A percentile compares a stretch with the other conserved stretches of the same genome.
phyloP scores from a whole-genome alignment of 2,113 vertebrate species.

The Tetrax tetrax region DNA sequence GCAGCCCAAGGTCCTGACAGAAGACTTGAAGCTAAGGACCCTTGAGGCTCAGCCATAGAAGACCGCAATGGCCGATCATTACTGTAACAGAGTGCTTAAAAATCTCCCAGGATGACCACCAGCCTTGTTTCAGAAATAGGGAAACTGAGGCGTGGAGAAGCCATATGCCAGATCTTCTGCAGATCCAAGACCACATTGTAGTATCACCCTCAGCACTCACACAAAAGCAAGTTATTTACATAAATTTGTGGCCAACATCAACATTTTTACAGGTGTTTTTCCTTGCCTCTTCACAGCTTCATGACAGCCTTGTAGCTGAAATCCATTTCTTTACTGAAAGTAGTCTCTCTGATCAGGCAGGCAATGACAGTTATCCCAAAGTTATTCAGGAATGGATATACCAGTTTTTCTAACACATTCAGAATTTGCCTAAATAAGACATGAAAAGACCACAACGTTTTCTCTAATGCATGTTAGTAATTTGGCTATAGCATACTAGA shows the following conservation, averaged over 20 bases:
- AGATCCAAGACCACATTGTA: background rate
- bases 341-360: background rate
- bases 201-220: background rate
- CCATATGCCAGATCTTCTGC: background rate
- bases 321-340: background rate
- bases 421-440: background rate
- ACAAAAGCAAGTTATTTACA: background rate
- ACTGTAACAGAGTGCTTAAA: background rate
- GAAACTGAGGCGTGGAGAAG: background rate
- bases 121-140: background rate
- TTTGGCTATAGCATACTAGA: background rate
- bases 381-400: background rate
- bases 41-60: background rate
- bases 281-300: background rate
- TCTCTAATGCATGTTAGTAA: background rate
- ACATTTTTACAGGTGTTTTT: conserved; percentile 9
- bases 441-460: background rate
- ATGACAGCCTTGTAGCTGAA: background rate
- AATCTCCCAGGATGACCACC: background rate
- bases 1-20: background rate
- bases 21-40: background rate
- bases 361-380: background rate
- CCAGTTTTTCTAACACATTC: background rate
- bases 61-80: background rate
- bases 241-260: background rate